Conservation (phyloP, 2,888 invertebrate species). For the Melanostoma scalare region DNA sequence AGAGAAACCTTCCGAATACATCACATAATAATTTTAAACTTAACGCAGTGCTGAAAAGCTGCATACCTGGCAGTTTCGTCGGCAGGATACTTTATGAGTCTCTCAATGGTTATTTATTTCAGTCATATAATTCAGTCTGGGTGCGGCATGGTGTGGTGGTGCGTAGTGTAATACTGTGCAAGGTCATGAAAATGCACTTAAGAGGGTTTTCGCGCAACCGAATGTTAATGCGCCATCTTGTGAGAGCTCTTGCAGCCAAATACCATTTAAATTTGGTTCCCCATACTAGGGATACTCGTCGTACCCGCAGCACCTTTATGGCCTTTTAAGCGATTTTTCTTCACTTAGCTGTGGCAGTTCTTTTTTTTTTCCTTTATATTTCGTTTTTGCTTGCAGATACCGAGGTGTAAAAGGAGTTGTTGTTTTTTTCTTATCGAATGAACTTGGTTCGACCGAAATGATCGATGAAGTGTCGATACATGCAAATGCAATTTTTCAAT, state of each 20-base stretch:
- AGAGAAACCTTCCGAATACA: slow-evolving; percentile 20
- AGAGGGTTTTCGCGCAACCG: slow-evolving; percentile 38
- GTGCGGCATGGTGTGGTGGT: slow-evolving; percentile 13
- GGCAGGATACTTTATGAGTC: slow-evolving; percentile 67
- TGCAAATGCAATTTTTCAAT: slow-evolving; percentile 64
- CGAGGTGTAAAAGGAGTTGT: slow-evolving; percentile 41
- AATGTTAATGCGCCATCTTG: slow-evolving; percentile 44
- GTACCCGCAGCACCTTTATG: slow-evolving; percentile 61
- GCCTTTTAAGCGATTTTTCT: slow-evolving; percentile 68
- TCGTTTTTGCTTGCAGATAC: slow-evolving; percentile 27
- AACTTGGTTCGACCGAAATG: slow-evolving; percentile 53
- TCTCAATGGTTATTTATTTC: slow-evolving; percentile 72
- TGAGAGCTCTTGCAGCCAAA: slow-evolving; percentile 33
- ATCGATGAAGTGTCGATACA: slow-evolving; percentile 68
- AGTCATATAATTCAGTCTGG: slow-evolving; percentile 69
- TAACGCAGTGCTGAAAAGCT: slow-evolving; percentile 69
- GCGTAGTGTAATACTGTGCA: slow-evolving; percentile 31
- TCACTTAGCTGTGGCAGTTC: slow-evolving; percentile 32
- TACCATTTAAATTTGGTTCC: slow-evolving; percentile 64
- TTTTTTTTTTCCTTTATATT: background rate
- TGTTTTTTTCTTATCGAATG: slow-evolving; percentile 55
- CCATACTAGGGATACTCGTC: slow-evolving; percentile 17
- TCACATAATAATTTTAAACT: slow-evolving; percentile 67
- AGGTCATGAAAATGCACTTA: slow-evolving; percentile 68
- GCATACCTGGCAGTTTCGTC: slow-evolving; percentile 65